Evolutionary conservation across 2,888 invertebrate species (phyloP), one percentile per base, ranked within the genome.

Genomic region (Pseudococcus longispinus): DNA sequence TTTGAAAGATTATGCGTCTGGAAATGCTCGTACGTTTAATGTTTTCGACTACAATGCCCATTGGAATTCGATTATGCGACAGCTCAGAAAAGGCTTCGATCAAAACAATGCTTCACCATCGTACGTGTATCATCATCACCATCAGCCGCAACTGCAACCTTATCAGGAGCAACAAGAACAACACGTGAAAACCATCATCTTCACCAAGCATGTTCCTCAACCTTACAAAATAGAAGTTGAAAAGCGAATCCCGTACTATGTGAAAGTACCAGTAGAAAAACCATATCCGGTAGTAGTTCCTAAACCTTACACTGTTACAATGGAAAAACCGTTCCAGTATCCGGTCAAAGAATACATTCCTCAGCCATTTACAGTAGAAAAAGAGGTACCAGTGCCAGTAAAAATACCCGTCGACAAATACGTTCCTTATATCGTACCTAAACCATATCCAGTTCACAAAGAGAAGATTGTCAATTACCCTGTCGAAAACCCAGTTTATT

Each of bases 361-460:
- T 11, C 88, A 89, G 60, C 90, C 90, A 42, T 89, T 89, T 87
- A 89, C 94, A 87, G 89, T 90, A 9, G 89, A 89, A 84, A 89
- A 89, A 87, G 88, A 89, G 26, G 88, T 90, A 20, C 95, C 93
- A 70, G 93, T 93, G 90, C 89, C 89, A 89, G 94, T 95, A 23
- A 94, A 95, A 92, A 94, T 95, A 83, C 94, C 92, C 88, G 94
- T 95, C 83, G 89, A 89, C 83, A 88, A 89, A 32, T 90, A 90
- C 2, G 89, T 89, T 46, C 90, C 90, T 18, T 94, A 95, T 6
- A 94, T 95, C 89, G 94, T 96, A 51, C 94, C 95, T 42, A 94
- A 95, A 88, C 95, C 95, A 8, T 94, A 94, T 90, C 95, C 95
- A 94, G 93, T 94, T 0, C 94, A 92, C 84, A 94, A 95, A 0